These are phyloP conservation scores for Macrobrachium nipponense DNA, from an alignment of 1,140 invertebrate genomes.

Conservation along the genomic window DNA sequence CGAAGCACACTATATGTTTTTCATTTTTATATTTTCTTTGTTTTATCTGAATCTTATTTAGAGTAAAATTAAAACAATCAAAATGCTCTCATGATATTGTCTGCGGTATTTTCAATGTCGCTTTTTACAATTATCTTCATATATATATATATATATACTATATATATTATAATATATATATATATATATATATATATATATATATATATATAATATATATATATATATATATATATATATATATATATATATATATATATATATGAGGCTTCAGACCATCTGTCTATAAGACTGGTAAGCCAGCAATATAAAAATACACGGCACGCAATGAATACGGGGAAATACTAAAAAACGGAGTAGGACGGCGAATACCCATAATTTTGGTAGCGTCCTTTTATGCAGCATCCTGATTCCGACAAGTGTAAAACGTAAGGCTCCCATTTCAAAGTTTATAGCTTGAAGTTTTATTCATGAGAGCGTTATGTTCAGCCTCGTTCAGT, in stretches of 20 bases:
- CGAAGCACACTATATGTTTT: too few relatives aligned
- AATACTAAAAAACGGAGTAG: not conserved
- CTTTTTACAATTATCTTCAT: not conserved
- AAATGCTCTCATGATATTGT: too few relatives aligned
- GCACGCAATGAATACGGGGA: not conserved
- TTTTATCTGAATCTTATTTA: too few relatives aligned
- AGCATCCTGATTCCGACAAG: slow-evolving; percentile 22
- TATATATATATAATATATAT: slow-evolving; percentile 1
- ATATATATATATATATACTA: not conserved
- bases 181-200: not conserved
- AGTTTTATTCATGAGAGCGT: slow-evolving; percentile 41
- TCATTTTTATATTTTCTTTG: too few relatives aligned
- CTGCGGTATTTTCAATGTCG: not conserved
- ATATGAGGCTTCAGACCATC: not conserved
- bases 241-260: slow-evolving; percentile 5
- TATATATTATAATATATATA: not conserved
- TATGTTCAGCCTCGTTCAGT: too few relatives aligned
- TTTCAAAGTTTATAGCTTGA: slow-evolving; percentile 28
- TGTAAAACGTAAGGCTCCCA: slow-evolving; percentile 26
- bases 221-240: not conserved
- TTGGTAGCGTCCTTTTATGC: too few relatives aligned
- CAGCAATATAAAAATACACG: not conserved
- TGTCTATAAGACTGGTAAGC: not conserved
- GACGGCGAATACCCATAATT: not conserved
- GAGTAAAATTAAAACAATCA: too few relatives aligned